Evolutionary conservation across 2,797 vertebrate species (phyloP), one percentile per base, ranked within the genome.

Genomic region (Rhinichthys osculus): DNA sequence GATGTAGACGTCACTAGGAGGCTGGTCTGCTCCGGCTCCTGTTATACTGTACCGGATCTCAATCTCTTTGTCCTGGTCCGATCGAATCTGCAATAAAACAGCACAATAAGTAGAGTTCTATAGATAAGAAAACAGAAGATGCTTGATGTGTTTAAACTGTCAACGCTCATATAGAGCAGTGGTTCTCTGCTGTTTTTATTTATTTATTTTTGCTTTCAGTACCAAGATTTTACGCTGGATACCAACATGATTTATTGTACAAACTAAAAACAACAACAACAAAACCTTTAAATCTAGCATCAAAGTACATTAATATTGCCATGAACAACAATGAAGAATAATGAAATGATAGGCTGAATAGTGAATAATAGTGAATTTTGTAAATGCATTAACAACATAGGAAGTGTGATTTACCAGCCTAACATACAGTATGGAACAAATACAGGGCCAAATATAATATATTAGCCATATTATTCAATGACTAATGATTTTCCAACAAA

Each of bases 41-140:
- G 98, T 99, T 94, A 99, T 96, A 94, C 98, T 99, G 95, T 99
- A 99, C 9, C 98, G 96, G 91, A 99, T 98, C 80, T 97, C 97
- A 59, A 96, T 97, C 85, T 98, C 97, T n/a, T 97, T 97, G 94
- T 99, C 98, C 88, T 99, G 98, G 92, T 99, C 98, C 0, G 98
- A 99, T 40, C 98, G 97, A 92, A 99, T 99, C 98, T 99, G 95
- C 72, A 91, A 33, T 90, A 79, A 91, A 38, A 78, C 78, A 47
- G 66, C 81, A 85, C 76, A 74, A 84, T 42, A 16, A 21, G 8
- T 19, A n/a, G 21, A 42, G 33, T 30, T 70, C 50, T 67, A 70
- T 54, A 84, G 73, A 42, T 69, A 40, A 78, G 78, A 64, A 78
- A 69, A 54, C 23, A 84, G 7, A 67, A 6, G 21, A 73, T 9